Conservation (phyloP, 2,888 invertebrate species). For the Odontocerum albicorne region DNA sequence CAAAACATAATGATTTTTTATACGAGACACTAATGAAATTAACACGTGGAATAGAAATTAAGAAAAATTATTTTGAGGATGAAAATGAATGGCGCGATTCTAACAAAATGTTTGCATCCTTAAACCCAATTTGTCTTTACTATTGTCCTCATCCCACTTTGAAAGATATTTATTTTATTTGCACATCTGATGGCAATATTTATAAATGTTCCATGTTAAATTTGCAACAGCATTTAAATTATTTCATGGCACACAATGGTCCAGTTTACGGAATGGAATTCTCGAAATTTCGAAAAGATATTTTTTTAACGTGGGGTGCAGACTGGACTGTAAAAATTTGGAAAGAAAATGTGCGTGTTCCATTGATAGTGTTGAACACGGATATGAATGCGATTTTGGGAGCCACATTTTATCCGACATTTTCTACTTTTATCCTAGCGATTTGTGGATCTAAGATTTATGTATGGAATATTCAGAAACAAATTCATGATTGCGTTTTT, state of each 20-base stretch:
- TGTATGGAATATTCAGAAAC: slow-evolving; percentile 78
- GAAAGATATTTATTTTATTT: slow-evolving; percentile 69
- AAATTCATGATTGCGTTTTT: slow-evolving; percentile 68
- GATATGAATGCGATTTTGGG: slow-evolving; percentile 54
- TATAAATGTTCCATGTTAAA: slow-evolving; percentile 82
- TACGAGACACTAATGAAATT: slow-evolving; percentile 67
- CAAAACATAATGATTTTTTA: slow-evolving; percentile 61
- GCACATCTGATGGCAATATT: slow-evolving; percentile 85
- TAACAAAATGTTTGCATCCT: slow-evolving; percentile 57
- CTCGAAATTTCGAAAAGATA: slow-evolving; percentile 70
- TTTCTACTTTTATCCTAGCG: slow-evolving; percentile 73
- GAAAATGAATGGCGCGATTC: slow-evolving; percentile 36
- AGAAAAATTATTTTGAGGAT: slow-evolving; percentile 49
- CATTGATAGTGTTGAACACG: slow-evolving; percentile 60
- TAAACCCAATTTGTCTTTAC: slow-evolving; percentile 66
- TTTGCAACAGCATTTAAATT: slow-evolving; percentile 71
- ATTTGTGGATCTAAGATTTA: slow-evolving; percentile 68
- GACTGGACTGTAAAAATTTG: slow-evolving; percentile 78
- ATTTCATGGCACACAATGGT: slow-evolving; percentile 74
- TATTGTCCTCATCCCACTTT: slow-evolving; percentile 64
- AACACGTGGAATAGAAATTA: slow-evolving; percentile 65
- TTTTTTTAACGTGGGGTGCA: slow-evolving; percentile 76
- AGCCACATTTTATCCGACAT: slow-evolving; percentile 73
- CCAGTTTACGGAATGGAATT: slow-evolving; percentile 70
- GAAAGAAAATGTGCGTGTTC: slow-evolving; percentile 67